phyloP scores from a whole-genome alignment of 2,113 vertebrate genomes.

The Petaurus breviceps region DNA sequence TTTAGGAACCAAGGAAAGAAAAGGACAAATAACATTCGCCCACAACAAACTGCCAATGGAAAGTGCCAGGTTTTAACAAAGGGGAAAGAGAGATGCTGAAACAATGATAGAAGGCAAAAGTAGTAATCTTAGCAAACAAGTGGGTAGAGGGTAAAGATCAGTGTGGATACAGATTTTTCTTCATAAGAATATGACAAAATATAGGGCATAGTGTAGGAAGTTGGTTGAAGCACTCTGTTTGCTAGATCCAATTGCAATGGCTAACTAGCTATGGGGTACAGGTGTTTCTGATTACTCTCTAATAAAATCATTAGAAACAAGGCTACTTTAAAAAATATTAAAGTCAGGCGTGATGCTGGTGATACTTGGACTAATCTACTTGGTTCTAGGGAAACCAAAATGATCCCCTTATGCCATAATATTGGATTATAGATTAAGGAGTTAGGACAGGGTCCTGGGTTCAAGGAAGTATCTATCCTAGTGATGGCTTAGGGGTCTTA shows the following conservation, averaged over 20 bases:
- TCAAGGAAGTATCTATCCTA: not conserved
- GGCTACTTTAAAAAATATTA: not conserved
- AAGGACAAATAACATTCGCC: not conserved
- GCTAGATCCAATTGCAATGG: not conserved
- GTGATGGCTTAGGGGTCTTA: not conserved
- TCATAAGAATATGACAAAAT: not conserved
- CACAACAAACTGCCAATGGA: not conserved
- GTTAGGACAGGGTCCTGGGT: not conserved
- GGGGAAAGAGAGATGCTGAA: not conserved
- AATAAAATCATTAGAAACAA: not conserved
- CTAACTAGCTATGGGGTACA: not conserved
- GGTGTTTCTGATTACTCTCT: not conserved
- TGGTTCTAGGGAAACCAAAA: not conserved
- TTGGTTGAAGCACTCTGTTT: not conserved
- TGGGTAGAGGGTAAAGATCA: not conserved
- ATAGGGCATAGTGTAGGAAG: not conserved
- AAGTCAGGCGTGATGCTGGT: not conserved
- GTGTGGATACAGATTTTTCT: not conserved
- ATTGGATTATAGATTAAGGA: not conserved
- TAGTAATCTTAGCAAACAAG: not conserved
- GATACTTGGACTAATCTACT: not conserved
- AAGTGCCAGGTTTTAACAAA: not conserved
- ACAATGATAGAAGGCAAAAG: not conserved
- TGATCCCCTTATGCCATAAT: not conserved
- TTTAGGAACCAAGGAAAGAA: not conserved